These are phyloP conservation scores for Machimus rusticus DNA, from an alignment of 2,888 invertebrate species.

Conservation along the genomic window DNA sequence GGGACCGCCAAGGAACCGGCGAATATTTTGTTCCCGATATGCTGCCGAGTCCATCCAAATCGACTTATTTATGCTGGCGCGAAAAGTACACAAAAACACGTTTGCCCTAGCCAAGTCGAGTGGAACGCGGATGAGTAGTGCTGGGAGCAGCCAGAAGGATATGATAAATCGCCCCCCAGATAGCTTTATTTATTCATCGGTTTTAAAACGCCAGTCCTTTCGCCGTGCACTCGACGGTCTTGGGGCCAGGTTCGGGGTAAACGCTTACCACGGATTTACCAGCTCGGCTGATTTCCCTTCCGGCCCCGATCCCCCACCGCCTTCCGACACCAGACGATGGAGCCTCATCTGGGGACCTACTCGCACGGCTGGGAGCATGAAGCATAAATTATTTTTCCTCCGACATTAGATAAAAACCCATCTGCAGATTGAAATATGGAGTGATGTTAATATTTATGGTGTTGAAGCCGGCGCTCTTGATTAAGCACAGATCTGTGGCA, in stretches of 20 bases:
- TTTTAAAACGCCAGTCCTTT: conserved; percentile 40
- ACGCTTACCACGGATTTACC: conserved; percentile 28
- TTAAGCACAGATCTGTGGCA: not conserved
- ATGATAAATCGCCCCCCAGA: conserved; percentile 45
- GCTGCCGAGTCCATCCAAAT: not conserved
- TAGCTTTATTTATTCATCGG: conserved; percentile 47
- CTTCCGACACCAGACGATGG: not conserved
- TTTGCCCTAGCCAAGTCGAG: conserved; percentile 19
- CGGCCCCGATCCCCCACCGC: not conserved
- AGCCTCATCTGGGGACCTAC: not conserved
- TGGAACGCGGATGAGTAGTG: not conserved
- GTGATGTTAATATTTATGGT: conserved; percentile 43
- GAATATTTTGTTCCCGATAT: not conserved
- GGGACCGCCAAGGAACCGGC: not conserved
- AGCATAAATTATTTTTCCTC: conserved; percentile 38
- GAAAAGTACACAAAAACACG: conserved; percentile 40
- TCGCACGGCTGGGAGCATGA: not conserved
- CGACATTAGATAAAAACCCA: conserved; percentile 40
- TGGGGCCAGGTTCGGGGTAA: not conserved
- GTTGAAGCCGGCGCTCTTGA: not conserved
- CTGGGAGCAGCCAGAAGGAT: not conserved
- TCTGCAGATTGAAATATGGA: conserved; percentile 42
- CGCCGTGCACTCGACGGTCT: not conserved
- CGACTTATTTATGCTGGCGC: conserved; percentile 42
- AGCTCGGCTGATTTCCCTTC: not conserved